phyloP scores from a whole-genome alignment of 2,113 vertebrate species.

The Mustela nigripes region DNA sequence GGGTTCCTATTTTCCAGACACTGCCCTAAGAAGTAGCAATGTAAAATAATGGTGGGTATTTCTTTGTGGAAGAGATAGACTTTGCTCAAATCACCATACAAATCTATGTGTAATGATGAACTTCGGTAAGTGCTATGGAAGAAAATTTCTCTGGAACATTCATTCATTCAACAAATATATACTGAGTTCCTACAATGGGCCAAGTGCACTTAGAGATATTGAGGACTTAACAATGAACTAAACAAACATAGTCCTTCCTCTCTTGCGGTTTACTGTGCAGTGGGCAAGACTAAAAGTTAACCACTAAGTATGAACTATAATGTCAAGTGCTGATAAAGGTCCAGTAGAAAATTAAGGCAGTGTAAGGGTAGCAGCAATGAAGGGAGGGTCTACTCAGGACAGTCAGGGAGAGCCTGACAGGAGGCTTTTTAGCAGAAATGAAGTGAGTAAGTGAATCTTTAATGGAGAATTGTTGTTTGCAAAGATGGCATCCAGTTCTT shows the following conservation, averaged over 20 bases:
- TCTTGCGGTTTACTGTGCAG: neutral
- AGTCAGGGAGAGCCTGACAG: neutral
- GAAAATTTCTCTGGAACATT: neutral
- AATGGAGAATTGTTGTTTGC: neutral
- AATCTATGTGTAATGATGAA: neutral
- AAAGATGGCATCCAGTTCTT: neutral
- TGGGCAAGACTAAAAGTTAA: neutral
- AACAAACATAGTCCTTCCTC: neutral
- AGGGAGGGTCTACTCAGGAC: neutral
- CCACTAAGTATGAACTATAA: neutral
- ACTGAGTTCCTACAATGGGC: neutral
- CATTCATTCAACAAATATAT: neutral
- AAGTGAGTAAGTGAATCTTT: neutral
- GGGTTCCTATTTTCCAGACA: neutral
- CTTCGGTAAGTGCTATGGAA: neutral
- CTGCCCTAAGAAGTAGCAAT: neutral
- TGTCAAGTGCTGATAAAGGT: neutral
- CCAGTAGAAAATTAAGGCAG: neutral
- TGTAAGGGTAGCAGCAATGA: neutral
- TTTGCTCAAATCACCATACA: neutral
- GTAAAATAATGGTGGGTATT: neutral
- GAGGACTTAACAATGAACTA: neutral
- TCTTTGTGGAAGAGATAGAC: neutral
- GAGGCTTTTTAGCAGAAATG: neutral
- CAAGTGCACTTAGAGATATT: neutral